Evolutionary conservation across 2,888 invertebrate genomes (phyloP).

Genomic region (Philopedon plagiatum): DNA sequence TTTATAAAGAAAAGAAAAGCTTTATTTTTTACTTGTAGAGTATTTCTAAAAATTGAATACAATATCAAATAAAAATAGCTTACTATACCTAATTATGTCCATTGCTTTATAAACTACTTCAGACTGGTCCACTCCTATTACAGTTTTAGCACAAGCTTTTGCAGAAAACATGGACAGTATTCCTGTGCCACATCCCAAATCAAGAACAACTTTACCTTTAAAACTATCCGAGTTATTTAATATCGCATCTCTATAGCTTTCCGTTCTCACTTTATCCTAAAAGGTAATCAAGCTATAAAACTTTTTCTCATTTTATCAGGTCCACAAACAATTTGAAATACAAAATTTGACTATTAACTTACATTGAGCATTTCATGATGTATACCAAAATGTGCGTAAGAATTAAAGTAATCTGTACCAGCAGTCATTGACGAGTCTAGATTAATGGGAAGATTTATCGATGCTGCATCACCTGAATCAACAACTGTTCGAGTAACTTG

Average conservation of each 20-base stretch:
- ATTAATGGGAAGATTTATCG: slow-evolving; percentile 58
- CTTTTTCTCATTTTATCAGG: too few species aligned
- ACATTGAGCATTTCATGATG: slow-evolving; percentile 95
- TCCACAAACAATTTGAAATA: too few species aligned
- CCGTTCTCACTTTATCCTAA: slow-evolving; percentile 87
- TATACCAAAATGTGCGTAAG: slow-evolving; percentile 92
- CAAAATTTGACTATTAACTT: slow-evolving; percentile 55
- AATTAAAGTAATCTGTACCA: slow-evolving; percentile 84
- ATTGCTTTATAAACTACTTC: slow-evolving; percentile 96
- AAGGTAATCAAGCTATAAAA: background rate
- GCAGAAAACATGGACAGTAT: slow-evolving; percentile 99
- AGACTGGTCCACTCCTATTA: slow-evolving; percentile 96
- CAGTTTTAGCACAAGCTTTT: slow-evolving; percentile 90
- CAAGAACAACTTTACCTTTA: slow-evolving; percentile 86
- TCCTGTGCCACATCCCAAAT: slow-evolving; percentile 98
- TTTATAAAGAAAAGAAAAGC: too few species aligned
- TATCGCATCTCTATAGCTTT: slow-evolving; percentile 89
- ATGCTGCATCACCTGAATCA: slow-evolving; percentile 63
- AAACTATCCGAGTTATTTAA: slow-evolving; percentile 80
- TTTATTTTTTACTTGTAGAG: too few species aligned
- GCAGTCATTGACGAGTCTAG: slow-evolving; percentile 70
- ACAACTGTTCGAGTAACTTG: slow-evolving; percentile 73
- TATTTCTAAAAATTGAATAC: too few species aligned
- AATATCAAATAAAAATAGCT: background rate
- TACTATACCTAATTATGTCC: slow-evolving; percentile 87